Conservation (phyloP, 2,113 vertebrate species). For the Oreochromis tanganicae region DNA sequence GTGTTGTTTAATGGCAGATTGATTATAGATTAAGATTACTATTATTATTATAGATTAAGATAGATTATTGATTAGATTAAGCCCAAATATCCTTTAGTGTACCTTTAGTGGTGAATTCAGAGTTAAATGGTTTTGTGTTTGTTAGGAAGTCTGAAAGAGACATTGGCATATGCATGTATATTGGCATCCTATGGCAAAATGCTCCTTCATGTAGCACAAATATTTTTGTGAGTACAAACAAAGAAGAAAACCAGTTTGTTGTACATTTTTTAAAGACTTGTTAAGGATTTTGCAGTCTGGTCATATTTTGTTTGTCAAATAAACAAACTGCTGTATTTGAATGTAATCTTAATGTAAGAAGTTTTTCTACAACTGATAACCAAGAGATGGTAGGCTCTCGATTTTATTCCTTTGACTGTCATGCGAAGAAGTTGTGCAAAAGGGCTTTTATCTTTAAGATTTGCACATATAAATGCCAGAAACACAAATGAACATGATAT, state of each 20-base stretch:
- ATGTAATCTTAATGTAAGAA: neutral
- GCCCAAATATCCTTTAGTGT: neutral
- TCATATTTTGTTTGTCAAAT: neutral
- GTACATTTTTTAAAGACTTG: neutral
- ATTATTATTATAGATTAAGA: too few relatives aligned
- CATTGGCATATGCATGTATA: neutral
- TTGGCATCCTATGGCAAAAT: neutral
- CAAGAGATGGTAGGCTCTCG: neutral
- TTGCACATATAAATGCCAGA: neutral
- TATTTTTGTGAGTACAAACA: neutral
- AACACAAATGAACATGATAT: neutral
- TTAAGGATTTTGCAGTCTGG: neutral
- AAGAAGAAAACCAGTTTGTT: neutral
- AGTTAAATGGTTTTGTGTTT: neutral
- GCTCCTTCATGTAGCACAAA: neutral
- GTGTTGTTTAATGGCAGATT: accelerated
- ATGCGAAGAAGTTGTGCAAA: neutral
- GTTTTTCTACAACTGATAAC: neutral
- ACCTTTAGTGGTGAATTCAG: neutral
- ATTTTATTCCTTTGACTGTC: neutral
- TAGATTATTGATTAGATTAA: too few relatives aligned
- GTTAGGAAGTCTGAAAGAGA: neutral
- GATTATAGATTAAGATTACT: neutral
- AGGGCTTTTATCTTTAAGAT: neutral
- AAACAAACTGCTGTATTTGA: neutral